These are phyloP conservation scores for Eubasilissa regina DNA, from an alignment of 1,140 invertebrate genomes.

Conservation along the genomic window DNA sequence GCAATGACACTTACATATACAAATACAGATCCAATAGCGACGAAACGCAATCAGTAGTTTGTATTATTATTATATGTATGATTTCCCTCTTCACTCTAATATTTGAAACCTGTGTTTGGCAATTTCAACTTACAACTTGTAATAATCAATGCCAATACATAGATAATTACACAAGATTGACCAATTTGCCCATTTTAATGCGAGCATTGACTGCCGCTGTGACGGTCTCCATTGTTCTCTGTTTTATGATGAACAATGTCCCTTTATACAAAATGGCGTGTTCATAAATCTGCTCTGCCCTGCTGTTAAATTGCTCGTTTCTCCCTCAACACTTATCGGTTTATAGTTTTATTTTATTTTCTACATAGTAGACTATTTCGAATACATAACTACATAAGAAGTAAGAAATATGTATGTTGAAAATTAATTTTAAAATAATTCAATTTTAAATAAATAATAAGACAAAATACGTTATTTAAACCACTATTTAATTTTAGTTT, in stretches of 20 bases:
- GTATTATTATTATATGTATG: too few relatives aligned
- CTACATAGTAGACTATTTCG: constrained; percentile 22
- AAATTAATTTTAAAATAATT: too few relatives aligned
- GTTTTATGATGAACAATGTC: constrained; percentile 38
- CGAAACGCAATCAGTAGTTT: too few relatives aligned
- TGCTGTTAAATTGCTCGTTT: constrained; percentile 49
- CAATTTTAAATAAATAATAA: too few relatives aligned
- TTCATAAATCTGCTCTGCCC: constrained; percentile 39
- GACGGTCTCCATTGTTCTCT: constrained; percentile 12
- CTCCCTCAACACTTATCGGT: constrained; percentile 34
- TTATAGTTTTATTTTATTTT: constrained; percentile 33
- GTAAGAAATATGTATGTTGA: too few relatives aligned
- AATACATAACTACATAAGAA: not conserved
- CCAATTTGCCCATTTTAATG: constrained; percentile 32
- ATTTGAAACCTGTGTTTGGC: too few relatives aligned
- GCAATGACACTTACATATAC: too few relatives aligned
- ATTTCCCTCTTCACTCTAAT: too few relatives aligned
- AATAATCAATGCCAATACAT: constrained; percentile 27
- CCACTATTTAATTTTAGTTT: too few relatives aligned
- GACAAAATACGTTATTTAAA: too few relatives aligned
- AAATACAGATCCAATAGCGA: too few relatives aligned
- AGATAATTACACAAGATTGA: constrained; percentile 40
- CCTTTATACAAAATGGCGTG: constrained; percentile 27
- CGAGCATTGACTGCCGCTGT: not conserved
- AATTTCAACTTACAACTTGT: too few relatives aligned